Evolutionary conservation across 1,140 invertebrate species (phyloP).

Genomic region (Drosophila varians): DNA sequence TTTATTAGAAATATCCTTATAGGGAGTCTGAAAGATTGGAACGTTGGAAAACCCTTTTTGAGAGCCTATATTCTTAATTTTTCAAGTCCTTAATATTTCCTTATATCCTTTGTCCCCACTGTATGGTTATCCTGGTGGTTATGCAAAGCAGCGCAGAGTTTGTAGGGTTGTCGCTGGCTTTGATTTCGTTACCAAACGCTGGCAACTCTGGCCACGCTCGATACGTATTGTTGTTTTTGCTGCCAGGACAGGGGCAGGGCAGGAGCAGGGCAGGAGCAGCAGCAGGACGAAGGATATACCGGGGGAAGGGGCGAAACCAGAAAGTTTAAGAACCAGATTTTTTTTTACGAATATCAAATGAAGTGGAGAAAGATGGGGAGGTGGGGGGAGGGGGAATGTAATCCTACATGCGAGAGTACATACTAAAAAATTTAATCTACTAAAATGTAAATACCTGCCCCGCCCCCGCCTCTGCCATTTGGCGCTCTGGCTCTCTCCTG

Average conservation of each 20-base stretch:
- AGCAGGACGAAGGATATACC: neutral
- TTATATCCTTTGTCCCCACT: neutral
- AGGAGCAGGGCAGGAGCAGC: no score
- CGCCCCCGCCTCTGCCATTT: neutral
- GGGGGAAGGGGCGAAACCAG: neutral
- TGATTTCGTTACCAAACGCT: slow-evolving; percentile 53
- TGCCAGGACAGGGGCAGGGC: neutral
- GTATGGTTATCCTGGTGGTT: slow-evolving; percentile 47
- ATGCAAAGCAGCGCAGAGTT: slow-evolving; percentile 70
- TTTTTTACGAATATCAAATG: slow-evolving; percentile 1
- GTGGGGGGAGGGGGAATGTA: slow-evolving; percentile 8
- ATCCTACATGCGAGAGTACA: slow-evolving; percentile 32
- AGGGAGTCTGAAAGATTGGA: no score
- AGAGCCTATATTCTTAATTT: neutral
- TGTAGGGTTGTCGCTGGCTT: slow-evolving; percentile 61
- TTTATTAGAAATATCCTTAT: no score
- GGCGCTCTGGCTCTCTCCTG: neutral
- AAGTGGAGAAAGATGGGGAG: neutral
- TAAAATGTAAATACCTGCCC: slow-evolving; percentile 68
- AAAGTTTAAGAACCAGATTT: neutral
- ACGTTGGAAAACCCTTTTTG: no score
- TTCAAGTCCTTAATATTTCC: neutral
- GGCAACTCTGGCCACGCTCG: slow-evolving; percentile 61
- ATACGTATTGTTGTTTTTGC: slow-evolving; percentile 65
- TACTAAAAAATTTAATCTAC: slow-evolving; percentile 75